Conservation (phyloP, 2,888 invertebrate species). For the Tolmerus cingulatus region DNA sequence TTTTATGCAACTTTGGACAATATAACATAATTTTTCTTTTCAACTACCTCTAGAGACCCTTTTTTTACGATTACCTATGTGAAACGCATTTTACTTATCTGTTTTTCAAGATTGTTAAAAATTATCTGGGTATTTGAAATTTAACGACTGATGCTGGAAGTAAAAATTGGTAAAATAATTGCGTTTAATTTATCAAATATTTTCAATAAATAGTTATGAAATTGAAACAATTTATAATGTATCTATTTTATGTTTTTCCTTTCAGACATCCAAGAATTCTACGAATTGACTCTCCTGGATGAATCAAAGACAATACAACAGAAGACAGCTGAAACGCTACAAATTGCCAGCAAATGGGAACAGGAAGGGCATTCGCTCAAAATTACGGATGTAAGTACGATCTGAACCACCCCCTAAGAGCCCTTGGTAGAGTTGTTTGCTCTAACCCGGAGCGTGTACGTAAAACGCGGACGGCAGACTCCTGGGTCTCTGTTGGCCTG, state of each 20-base stretch:
- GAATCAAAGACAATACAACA: conserved; percentile 94
- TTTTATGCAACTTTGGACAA: no score
- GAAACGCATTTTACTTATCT: no score
- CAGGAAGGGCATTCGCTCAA: conserved; percentile 63
- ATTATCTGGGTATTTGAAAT: no score
- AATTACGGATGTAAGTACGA: conserved; percentile 61
- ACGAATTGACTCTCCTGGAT: conserved; percentile 95
- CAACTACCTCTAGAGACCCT: no score
- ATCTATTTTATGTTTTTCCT: background rate
- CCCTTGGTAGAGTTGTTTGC: background rate
- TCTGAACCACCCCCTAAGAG: background rate
- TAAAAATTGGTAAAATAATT: background rate
- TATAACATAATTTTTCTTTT: no score
- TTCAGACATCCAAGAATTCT: conserved; percentile 98
- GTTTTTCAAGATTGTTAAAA: no score
- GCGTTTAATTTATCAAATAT: background rate
- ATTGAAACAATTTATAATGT: background rate
- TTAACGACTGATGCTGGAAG: background rate
- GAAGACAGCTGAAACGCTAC: conserved; percentile 94
- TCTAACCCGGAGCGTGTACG: background rate
- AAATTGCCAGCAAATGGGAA: conserved; percentile 96
- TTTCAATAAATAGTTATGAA: background rate
- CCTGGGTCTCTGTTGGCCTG: background rate
- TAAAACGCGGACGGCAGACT: background rate
- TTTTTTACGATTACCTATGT: no score